These are phyloP conservation scores for Sialia sialis DNA, from an alignment of 2,113 vertebrate species.

Conservation along the genomic window DNA sequence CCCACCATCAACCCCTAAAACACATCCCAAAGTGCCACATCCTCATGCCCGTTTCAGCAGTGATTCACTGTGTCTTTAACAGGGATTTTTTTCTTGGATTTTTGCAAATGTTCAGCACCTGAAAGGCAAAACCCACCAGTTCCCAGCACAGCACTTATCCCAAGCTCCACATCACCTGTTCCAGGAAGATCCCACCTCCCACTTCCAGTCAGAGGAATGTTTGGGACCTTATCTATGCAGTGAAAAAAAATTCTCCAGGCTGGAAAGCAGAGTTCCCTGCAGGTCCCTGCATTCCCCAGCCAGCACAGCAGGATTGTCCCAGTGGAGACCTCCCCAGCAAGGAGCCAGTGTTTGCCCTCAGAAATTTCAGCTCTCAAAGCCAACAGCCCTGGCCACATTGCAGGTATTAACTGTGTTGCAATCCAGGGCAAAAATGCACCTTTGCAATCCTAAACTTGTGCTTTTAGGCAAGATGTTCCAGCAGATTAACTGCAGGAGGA, in stretches of 20 bases:
- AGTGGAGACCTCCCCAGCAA: background rate
- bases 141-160: background rate
- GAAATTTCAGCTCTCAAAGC: background rate
- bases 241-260: background rate
- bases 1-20: background rate
- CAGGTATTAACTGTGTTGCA: conserved; percentile 46
- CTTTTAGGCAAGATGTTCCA: conserved; percentile 29
- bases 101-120: background rate
- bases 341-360: background rate
- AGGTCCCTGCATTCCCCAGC: background rate
- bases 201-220: background rate
- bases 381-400: fast-evolving
- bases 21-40: fast-evolving
- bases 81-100: background rate
- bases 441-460: conserved; percentile 24
- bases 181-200: background rate
- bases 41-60: background rate
- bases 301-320: background rate
- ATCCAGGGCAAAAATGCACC: background rate
- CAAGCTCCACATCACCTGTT: fast-evolving
- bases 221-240: background rate
- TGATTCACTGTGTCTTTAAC: background rate
- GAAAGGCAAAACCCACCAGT: background rate
- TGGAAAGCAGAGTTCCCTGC: background rate
- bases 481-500: conserved; percentile 1